Evolutionary conservation across 1,140 invertebrate species (phyloP).

Genomic region (Mesaphorura yosii): DNA sequence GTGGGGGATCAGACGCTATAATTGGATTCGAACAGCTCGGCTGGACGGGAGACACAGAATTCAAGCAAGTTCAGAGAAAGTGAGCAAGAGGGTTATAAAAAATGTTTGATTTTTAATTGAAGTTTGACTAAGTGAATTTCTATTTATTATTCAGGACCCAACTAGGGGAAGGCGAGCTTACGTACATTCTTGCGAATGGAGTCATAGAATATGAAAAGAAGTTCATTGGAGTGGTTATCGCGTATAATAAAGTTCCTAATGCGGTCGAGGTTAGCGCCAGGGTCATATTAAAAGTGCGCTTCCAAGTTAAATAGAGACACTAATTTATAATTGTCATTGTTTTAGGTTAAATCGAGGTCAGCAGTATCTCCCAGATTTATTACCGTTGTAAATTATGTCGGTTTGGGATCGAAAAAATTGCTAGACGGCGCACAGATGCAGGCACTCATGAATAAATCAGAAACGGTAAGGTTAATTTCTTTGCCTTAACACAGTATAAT

Average conservation of each 20-base stretch:
- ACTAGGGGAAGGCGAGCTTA: conserved; percentile 21
- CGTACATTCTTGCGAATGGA: conserved; percentile 21
- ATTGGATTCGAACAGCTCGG: conserved; percentile 33
- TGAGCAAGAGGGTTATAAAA: conserved; percentile 13
- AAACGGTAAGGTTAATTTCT: conserved; percentile 22
- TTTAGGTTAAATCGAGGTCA: conserved; percentile 32
- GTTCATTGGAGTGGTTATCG: conserved; percentile 21
- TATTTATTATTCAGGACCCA: conserved; percentile 15
- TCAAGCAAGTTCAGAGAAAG: conserved; percentile 23
- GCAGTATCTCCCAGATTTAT: conserved; percentile 23
- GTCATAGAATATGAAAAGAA: conserved; percentile 19
- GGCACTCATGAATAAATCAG: conserved; percentile 21
- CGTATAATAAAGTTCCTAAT: conserved; percentile 30
- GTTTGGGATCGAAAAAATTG: conserved; percentile 20
- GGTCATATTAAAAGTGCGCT: not conserved
- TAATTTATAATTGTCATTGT: not conserved
- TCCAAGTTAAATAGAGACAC: not conserved
- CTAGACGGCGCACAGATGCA: conserved; percentile 16
- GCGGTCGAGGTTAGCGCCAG: conserved; percentile 18
- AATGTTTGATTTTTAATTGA: not conserved
- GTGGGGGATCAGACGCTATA: conserved; percentile 35
- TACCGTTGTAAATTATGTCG: conserved; percentile 29
- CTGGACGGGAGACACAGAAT: conserved; percentile 28
- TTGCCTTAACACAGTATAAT: too few species aligned
- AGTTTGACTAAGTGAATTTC: not conserved